phyloP scores from a whole-genome alignment of 2,113 vertebrate species.

The Peromyscus californicus region DNA sequence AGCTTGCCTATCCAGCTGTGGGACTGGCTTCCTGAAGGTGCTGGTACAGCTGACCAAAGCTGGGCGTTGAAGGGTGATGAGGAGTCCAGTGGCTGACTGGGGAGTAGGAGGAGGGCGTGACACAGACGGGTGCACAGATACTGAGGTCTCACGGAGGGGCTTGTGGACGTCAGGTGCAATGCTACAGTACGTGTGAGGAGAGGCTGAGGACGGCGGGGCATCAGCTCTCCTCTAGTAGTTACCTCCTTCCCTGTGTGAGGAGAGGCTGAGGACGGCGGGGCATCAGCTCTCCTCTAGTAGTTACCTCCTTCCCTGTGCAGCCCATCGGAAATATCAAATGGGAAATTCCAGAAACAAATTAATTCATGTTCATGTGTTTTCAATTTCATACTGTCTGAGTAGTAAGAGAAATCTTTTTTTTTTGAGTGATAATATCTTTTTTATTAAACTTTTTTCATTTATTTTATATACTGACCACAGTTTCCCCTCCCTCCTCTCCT shows the following conservation, averaged over 20 bases:
- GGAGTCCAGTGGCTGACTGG: neutral
- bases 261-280: no score
- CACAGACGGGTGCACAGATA: neutral
- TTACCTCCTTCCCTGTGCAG: neutral
- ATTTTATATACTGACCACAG: no score
- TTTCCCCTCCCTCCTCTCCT: no score
- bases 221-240: neutral
- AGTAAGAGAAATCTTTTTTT: neutral
- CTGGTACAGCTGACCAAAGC: neutral
- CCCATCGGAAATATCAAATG: neutral
- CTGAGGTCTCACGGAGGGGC: neutral
- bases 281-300: neutral
- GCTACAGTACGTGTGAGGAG: neutral
- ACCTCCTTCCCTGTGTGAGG: neutral
- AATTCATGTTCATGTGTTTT: neutral
- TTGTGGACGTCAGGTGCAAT: neutral
- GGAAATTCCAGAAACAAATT: neutral
- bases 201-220: no score
- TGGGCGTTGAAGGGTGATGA: constrained; percentile 5
- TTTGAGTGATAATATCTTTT: neutral
- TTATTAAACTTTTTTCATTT: neutral
- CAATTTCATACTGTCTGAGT: neutral
- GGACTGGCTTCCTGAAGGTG: neutral
- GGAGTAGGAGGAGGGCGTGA: neutral
- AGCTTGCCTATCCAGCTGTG: neutral